Evolutionary conservation across 2,797 vertebrate genomes (phyloP).

Genomic region (Thamnophis elegans): DNA sequence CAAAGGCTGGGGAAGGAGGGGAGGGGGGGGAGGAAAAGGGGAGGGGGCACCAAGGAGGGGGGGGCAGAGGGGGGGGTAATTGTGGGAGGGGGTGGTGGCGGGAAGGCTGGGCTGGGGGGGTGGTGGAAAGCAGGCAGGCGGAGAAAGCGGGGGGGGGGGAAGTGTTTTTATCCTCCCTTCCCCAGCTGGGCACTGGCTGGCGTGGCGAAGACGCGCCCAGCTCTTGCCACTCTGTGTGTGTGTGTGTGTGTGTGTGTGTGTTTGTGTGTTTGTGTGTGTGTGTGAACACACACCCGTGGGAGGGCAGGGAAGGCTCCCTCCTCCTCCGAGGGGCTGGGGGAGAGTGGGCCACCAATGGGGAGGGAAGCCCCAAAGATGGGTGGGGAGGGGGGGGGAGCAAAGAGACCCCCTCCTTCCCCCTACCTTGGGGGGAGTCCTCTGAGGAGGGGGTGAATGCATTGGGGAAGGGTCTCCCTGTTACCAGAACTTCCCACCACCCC

Average conservation of each 20-base stretch:
- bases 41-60: background rate
- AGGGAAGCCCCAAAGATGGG: background rate
- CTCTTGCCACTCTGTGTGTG: background rate
- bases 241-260: background rate
- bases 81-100: background rate
- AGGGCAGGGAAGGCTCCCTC: background rate
- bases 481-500: background rate
- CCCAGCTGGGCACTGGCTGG: background rate
- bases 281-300: too few species aligned
- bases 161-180: background rate
- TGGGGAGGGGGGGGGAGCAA: background rate
- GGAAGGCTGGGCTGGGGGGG: background rate
- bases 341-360: conserved; percentile 1
- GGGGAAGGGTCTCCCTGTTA: background rate
- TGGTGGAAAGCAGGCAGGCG: background rate
- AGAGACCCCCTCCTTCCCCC: background rate
- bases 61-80: conserved; percentile 11
- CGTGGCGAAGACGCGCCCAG: background rate
- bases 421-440: background rate
- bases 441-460: too few species aligned
- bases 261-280: background rate
- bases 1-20: conserved; percentile 54
- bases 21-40: conserved; percentile 21
- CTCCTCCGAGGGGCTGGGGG: too few species aligned
- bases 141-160: background rate